Base-by-base conservation (phyloP, 1,140 invertebrate genomes). In the Dreissena polymorpha region DNA sequence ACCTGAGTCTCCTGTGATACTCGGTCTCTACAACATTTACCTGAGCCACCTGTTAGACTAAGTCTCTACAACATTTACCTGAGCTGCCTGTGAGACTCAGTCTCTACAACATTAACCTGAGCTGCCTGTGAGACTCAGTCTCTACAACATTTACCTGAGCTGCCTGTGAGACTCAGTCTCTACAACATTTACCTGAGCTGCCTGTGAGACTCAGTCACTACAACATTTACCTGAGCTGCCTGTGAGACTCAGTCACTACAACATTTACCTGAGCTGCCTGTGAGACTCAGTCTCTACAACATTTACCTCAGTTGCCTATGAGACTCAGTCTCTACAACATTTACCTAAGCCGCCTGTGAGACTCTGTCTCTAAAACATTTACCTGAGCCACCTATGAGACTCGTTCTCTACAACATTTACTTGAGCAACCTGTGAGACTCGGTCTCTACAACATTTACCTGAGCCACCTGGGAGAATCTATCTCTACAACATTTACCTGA, bases 281-380 rank as follows among this genome's bases (percentile, higher is more conserved):
- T 51, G 86, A 77, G 0, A 86, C 78, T 86, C 86, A 60, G 84
- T 80, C 29, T 86, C 83, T n/a, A n/a, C n/a, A n/a, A n/a, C n/a
- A n/a, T n/a, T n/a, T n/a, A n/a, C n/a, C n/a, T n/a, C n/a, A n/a
- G n/a, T n/a, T n/a, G n/a, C n/a, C n/a, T n/a, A n/a, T n/a, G n/a
- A n/a, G n/a, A n/a, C 39, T 39, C 39, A 5, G 39, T 39, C 39
- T 39, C 39, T 39, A 39, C 39, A 27, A 68, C 3, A 1, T 27
- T 25, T 85, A 86, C 86, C 68, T 84, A 76, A 18, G 86, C 73
- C n/a, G 73, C 55, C 49, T 64, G 25, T 51, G 86, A 77, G 0
- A 86, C 78, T 86, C 86, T 50, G 84, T 80, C 29, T 86, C 83
- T n/a, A n/a, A n/a, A n/a, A n/a, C n/a, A n/a, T n/a, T n/a, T n/a